Base-by-base conservation (phyloP, 2,888 invertebrate species). In the Craniophora ligustri region DNA sequence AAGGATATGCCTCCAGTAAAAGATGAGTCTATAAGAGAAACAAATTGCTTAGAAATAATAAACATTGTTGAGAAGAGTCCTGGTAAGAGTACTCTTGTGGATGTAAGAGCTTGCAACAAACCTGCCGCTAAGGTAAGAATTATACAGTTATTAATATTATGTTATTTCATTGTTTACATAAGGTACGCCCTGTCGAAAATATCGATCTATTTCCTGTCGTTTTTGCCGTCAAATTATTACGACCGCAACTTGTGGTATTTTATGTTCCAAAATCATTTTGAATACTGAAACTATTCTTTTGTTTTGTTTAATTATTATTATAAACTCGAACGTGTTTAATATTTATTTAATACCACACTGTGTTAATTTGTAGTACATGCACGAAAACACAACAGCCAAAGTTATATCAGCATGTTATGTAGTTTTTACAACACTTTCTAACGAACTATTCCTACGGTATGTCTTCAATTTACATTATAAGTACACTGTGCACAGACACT, bases 31-130 rank as follows among this genome's bases (percentile, higher is more conserved):
- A 83, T 92, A 82, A 84, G 85, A 67, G 93, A 93, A 88, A 87
- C 84, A 63, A 89, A 89, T 83, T 92, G 91, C 75, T 82, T 93
- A 76, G 93, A 93, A 75, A 86, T 89, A 57, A 84, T 93, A 78
- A 91, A 89, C 76, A 84, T 91, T 71, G 78, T 84, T 45, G 94
- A 94, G 74, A 92, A 93, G 83, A 93, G 92, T 75, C 92, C 93
- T 53, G 89, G 85, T 64, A 92, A 92, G 81, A 91, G 89, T 76
- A 87, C 90, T 75, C 88, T 93, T 68, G 94, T 95, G 67, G 96
- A 96, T 88, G 95, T 95, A 72, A 94, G 95, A 87, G 95, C 95
- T 71, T 96, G 95, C 84, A 95, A 95, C 81, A 95, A 95, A 88
- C 96, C 96, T 70, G 91, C 93, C 55, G 90, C 94, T 68, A 95